Conservation (phyloP, 2,797 vertebrate species). For the Xyrichtys novacula region DNA sequence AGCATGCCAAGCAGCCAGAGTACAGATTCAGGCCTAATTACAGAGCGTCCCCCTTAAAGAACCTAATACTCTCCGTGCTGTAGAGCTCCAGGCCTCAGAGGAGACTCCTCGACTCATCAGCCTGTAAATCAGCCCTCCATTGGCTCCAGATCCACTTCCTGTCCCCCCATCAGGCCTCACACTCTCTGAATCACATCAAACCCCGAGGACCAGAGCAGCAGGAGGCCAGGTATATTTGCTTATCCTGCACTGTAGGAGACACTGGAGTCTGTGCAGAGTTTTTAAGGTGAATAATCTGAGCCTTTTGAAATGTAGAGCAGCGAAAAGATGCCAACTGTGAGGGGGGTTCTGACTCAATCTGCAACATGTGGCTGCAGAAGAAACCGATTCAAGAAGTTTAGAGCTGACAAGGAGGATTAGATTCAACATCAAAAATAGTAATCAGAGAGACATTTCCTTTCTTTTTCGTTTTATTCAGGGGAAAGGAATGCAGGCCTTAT, state of each 20-base stretch:
- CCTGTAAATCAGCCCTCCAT: slow-evolving; percentile 63
- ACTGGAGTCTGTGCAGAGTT: slow-evolving; percentile 21
- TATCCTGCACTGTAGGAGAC: slow-evolving; percentile 35
- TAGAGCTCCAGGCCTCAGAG: slow-evolving; percentile 41
- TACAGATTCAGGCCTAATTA: slow-evolving; percentile 64
- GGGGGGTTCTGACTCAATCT: slow-evolving; percentile 28
- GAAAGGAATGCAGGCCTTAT: slow-evolving; percentile 11
- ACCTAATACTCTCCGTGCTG: slow-evolving; percentile 43
- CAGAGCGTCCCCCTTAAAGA: slow-evolving; percentile 44
- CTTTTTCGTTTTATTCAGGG: slow-evolving; percentile 25
- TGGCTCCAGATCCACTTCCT: slow-evolving; percentile 41
- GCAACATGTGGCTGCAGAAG: slow-evolving; percentile 42
- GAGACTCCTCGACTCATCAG: slow-evolving; percentile 61
- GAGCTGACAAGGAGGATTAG: slow-evolving; percentile 37
- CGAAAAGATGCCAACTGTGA: slow-evolving; percentile 29
- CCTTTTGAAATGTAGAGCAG: slow-evolving; percentile 33
- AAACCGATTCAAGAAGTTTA: slow-evolving; percentile 33
- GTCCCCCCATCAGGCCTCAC: slow-evolving; percentile 37
- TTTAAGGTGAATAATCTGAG: slow-evolving; percentile 19
- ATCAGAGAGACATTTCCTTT: slow-evolving; percentile 49
- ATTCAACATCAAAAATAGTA: slow-evolving; percentile 21
- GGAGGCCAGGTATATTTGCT: slow-evolving; percentile 39
- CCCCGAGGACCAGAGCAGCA: background rate
- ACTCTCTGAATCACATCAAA: slow-evolving; percentile 38
- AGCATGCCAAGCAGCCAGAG: slow-evolving; percentile 54